phyloP scores from a whole-genome alignment of 2,113 vertebrate genomes.

The Morone chrysops region DNA sequence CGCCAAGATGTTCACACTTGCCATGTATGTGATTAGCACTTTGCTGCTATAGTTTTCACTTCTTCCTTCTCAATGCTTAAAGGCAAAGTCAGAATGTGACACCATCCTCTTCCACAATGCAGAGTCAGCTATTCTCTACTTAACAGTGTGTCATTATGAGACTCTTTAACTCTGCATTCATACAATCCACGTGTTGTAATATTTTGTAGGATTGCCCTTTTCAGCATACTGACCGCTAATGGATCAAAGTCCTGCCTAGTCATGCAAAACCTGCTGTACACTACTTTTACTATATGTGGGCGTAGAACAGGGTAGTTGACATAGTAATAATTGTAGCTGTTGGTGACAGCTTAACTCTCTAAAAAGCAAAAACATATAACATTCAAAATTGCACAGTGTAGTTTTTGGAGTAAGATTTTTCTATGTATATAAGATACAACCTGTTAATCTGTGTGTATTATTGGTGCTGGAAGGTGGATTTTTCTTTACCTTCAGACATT shows the following conservation, averaged over 20 bases:
- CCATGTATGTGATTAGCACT: neutral
- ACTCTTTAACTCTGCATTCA: neutral
- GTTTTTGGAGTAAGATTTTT: neutral
- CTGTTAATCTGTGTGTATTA: neutral
- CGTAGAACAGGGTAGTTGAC: neutral
- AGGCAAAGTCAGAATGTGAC: neutral
- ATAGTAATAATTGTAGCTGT: neutral
- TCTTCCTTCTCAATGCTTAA: conserved; percentile 3
- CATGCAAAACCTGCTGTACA: neutral
- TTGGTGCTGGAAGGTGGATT: neutral
- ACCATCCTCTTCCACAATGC: neutral
- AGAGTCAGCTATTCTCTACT: conserved; percentile 5
- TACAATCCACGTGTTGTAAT: neutral
- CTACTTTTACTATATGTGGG: neutral
- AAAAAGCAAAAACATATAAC: neutral
- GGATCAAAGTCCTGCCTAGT: conserved; percentile 5
- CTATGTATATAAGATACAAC: neutral
- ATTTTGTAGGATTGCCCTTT: neutral
- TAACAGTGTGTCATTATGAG: neutral
- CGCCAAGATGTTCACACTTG: neutral
- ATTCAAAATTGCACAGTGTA: too few relatives aligned
- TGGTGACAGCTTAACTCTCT: neutral
- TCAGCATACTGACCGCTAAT: neutral
- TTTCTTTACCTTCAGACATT: neutral
- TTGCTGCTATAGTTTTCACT: neutral